Evolutionary conservation across 2,888 invertebrate species (phyloP).

Genomic region (Phengaris arion): DNA sequence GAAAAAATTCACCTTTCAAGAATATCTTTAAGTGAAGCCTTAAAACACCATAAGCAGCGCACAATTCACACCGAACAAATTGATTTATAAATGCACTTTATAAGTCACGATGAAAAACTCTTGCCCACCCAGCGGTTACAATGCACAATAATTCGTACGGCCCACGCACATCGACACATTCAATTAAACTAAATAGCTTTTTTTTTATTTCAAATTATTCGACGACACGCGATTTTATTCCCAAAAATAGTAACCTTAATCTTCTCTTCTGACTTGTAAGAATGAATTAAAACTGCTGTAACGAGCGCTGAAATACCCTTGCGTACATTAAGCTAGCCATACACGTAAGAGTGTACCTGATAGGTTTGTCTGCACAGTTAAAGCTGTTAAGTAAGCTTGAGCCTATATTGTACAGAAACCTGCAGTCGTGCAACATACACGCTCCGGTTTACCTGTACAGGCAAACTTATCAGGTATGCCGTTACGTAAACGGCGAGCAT

Average conservation of each 20-base stretch:
- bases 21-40: not conserved
- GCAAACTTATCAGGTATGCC: too few relatives aligned
- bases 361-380: too few relatives aligned
- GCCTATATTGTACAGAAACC: too few relatives aligned
- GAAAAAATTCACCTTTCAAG: not conserved
- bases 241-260: not conserved
- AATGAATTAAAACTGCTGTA: too few relatives aligned
- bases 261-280: too few relatives aligned
- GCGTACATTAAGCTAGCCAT: too few relatives aligned
- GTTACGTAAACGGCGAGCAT: too few relatives aligned
- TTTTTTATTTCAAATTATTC: constrained; percentile 2
- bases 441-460: too few relatives aligned
- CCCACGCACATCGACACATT: constrained; percentile 11
- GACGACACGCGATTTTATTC: not conserved
- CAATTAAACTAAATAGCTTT: constrained; percentile 9
- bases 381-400: too few relatives aligned
- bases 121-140: constrained; percentile 4
- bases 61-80: constrained; percentile 12
- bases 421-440: too few relatives aligned
- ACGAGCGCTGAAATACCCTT: too few relatives aligned
- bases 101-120: constrained; percentile 2
- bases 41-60: not conserved
- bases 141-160: constrained; percentile 6
- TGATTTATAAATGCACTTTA: constrained; percentile 20
- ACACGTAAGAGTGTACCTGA: too few relatives aligned